These are phyloP conservation scores for Cheirogaleus major DNA, from an alignment of 2,797 vertebrate genomes.

Conservation along the genomic window DNA sequence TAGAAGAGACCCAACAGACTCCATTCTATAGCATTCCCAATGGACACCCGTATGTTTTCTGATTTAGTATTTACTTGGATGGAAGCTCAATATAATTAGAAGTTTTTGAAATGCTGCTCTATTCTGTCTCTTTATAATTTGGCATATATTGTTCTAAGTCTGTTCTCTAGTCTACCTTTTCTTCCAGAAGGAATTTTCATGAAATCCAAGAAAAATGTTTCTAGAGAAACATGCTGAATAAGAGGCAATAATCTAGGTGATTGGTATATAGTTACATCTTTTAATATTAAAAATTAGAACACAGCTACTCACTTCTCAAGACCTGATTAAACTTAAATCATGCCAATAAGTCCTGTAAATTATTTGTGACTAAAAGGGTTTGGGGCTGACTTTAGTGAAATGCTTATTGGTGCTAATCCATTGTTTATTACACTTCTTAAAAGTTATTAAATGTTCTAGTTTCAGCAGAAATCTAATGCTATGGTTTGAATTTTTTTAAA, in stretches of 20 bases:
- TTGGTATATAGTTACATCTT: background rate
- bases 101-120: background rate
- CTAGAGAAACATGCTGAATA: background rate
- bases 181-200: conserved; percentile 1
- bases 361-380: background rate
- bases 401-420: background rate
- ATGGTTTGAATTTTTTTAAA: too few relatives aligned
- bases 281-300: conserved; percentile 9
- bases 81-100: background rate
- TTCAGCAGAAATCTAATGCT: background rate
- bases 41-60: background rate
- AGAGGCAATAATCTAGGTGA: background rate
- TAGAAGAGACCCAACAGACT: background rate
- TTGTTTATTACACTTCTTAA: background rate
- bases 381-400: background rate
- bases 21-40: background rate
- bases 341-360: background rate
- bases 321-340: background rate
- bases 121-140: background rate
- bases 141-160: background rate
- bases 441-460: background rate
- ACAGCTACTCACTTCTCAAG: background rate
- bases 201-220: background rate
- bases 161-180: background rate
- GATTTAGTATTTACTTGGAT: background rate